Base-by-base conservation (phyloP, 2,888 invertebrate species). In the Synanthedon andrenaeformis region DNA sequence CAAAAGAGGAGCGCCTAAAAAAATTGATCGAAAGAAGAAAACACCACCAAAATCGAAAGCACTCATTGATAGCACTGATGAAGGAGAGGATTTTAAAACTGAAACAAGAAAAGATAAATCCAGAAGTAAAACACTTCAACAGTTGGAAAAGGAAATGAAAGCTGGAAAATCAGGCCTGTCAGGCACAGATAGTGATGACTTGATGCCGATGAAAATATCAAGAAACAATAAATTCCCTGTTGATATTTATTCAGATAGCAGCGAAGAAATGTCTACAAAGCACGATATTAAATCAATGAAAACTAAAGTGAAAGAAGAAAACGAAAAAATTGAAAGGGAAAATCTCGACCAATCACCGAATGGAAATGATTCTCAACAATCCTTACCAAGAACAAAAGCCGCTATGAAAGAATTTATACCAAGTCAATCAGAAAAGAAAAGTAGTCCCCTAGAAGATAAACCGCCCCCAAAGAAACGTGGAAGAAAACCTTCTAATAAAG, bases 191-290 rank as follows among this genome's bases (percentile, higher is more conserved):
- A 95, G 94, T 70, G 95, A 95, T 73, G 95, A 94, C 58, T 75
- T 95, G 51, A 87, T 93, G 81, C 90, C 92, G 35, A 89, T 93
- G 28, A 88, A 88, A 63, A 85, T 86, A 41, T 84, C 90, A 51
- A 79, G 83, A 63, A 90, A 89, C 61, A 81, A 85, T 59, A 90
- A 90, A 70, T 89, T 89, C 55, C 89, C 91, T n/a, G 87, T 91
- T 17, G 92, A 93, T 57, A 95, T 96, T 64, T 96, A 96, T 78
- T 95, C 96, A 0, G 95, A 96, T 63, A 94, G 93, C 64, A 94
- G 93, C 62, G 93, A 94, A 64, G 85, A 84, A 14, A 64, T 62
- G 11, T 63, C 71, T 52, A 59, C 61, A 10, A 89, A 78, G 62
- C 59, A 69, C 48, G 86, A 88, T 55, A 76, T 82, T 17, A 89